These are phyloP conservation scores for Helogale parvula DNA, from an alignment of 2,113 vertebrate species.

Conservation along the genomic window DNA sequence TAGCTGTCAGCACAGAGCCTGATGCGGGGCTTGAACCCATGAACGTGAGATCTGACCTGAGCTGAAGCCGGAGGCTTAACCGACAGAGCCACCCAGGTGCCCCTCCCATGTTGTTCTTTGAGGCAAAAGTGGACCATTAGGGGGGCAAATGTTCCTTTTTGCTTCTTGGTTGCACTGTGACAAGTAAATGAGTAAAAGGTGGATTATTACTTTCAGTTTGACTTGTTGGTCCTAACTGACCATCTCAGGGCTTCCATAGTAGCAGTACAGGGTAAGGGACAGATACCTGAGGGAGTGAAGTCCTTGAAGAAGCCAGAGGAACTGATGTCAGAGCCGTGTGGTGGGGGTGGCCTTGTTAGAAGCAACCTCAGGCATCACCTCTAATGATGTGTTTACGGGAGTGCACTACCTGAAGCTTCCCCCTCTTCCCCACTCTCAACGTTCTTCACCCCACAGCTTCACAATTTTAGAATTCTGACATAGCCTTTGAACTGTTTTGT, in stretches of 20 bases:
- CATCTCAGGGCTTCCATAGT: background rate
- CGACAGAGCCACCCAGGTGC: no score
- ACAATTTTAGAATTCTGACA: background rate
- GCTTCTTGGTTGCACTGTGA: background rate
- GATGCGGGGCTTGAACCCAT: no score
- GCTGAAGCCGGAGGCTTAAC: no score
- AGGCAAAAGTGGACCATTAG: background rate
- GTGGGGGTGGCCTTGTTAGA: background rate
- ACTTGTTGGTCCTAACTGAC: background rate
- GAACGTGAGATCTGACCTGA: no score
- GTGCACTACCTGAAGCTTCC: background rate
- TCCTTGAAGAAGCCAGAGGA: background rate
- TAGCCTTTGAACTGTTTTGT: background rate
- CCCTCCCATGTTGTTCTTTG: background rate
- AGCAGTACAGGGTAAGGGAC: background rate
- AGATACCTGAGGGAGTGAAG: background rate
- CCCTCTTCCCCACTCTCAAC: background rate
- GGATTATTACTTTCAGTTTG: background rate
- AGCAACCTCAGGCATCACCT: background rate
- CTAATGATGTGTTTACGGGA: background rate
- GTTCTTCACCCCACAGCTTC: background rate
- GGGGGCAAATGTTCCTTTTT: background rate
- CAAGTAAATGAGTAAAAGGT: background rate
- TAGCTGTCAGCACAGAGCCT: no score
- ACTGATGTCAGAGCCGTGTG: background rate